These are phyloP conservation scores for Cygnus olor DNA, from an alignment of 2,797 vertebrate genomes.

Conservation along the genomic window DNA sequence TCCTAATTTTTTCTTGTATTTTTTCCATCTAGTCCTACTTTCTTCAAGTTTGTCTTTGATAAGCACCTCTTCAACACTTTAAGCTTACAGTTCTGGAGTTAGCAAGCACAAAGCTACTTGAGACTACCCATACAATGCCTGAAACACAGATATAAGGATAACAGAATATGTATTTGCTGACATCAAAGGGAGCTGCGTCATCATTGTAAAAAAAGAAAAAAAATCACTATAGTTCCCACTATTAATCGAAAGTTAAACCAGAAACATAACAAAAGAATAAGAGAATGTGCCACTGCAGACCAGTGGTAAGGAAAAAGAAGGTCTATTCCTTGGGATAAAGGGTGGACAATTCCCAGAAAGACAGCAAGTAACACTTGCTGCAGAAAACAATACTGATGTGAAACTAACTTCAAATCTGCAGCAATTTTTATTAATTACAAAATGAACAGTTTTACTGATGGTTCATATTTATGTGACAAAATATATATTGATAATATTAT, in stretches of 20 bases:
- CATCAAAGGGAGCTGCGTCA: not conserved
- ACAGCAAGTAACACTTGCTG: not conserved
- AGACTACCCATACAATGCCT: not conserved
- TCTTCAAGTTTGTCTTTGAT: not conserved
- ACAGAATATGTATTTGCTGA: not conserved
- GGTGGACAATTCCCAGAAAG: not conserved
- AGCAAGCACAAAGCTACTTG: not conserved
- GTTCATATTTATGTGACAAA: not conserved
- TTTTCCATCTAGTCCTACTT: no score
- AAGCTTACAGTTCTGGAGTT: not conserved
- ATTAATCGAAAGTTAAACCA: not conserved
- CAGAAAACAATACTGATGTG: not conserved
- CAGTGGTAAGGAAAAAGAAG: not conserved
- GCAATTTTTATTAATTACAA: not conserved
- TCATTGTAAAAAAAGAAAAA: not conserved
- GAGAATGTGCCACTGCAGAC: not conserved
- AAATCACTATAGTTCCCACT: not conserved
- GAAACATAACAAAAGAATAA: not conserved
- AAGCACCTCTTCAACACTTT: not conserved
- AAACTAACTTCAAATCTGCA: not conserved
- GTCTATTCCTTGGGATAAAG: not conserved
- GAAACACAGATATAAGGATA: not conserved
- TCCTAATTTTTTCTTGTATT: no score
- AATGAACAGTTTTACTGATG: not conserved
- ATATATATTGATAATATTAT: not conserved